A percentile compares a stretch with the other conserved stretches of the same genome.
These are phyloP conservation scores for Biston betularia DNA, from an alignment of 2,888 invertebrate genomes.

Conservation along the genomic window DNA sequence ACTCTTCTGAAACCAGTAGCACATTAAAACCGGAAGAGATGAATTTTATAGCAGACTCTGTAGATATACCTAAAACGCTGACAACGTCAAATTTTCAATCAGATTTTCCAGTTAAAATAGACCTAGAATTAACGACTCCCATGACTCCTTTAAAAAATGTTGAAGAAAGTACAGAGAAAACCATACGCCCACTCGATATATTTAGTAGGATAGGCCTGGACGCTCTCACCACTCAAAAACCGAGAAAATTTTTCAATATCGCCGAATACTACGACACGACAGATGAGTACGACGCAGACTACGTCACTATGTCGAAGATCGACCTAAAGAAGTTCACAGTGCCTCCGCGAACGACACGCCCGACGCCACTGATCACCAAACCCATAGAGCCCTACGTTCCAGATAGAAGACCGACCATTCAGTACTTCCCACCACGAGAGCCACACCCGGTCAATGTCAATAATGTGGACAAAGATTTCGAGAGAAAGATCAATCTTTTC, in stretches of 20 bases:
- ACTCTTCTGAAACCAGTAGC: slow-evolving; percentile 56
- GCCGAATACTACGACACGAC: slow-evolving; percentile 70
- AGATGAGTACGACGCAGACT: slow-evolving; percentile 73
- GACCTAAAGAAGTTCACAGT: slow-evolving; percentile 67
- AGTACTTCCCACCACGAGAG: slow-evolving; percentile 74
- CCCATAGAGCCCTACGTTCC: slow-evolving; percentile 50
- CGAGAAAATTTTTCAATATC: slow-evolving; percentile 58
- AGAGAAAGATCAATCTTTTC: slow-evolving; percentile 60
- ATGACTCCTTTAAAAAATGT: slow-evolving; percentile 20
- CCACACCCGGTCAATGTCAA: slow-evolving; percentile 56
- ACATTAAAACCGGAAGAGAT: slow-evolving; percentile 26
- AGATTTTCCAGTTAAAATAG: not conserved
- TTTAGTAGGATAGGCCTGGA: slow-evolving; percentile 39
- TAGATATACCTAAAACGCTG: slow-evolving; percentile 24
- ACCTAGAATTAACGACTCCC: slow-evolving; percentile 23
- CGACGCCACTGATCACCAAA: slow-evolving; percentile 45
- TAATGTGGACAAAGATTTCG: slow-evolving; percentile 60
- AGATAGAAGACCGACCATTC: slow-evolving; percentile 70
- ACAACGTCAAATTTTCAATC: slow-evolving; percentile 8
- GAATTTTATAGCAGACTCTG: slow-evolving; percentile 17
- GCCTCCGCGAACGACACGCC: slow-evolving; percentile 42
- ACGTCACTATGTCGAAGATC: slow-evolving; percentile 66
- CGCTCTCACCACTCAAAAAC: slow-evolving; percentile 52
- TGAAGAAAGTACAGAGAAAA: slow-evolving; percentile 36
- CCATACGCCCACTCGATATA: slow-evolving; percentile 38